Evolutionary conservation across 2,888 invertebrate species (phyloP).

Genomic region (Automeris io): DNA sequence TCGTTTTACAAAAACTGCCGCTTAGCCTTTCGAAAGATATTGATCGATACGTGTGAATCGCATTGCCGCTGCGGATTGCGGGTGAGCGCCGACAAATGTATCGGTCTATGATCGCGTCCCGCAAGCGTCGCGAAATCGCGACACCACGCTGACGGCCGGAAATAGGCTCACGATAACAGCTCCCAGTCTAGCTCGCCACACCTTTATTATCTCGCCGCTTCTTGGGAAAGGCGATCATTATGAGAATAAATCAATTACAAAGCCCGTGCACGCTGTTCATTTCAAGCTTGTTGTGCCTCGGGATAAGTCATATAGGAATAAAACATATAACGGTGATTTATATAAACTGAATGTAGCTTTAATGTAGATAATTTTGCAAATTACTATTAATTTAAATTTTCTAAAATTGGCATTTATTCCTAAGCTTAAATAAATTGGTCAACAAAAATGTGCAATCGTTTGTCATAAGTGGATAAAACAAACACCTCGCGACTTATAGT

Average conservation of each 20-base stretch:
- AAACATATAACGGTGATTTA: too few species aligned
- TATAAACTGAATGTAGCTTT: too few species aligned
- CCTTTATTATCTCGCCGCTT: constrained; percentile 59
- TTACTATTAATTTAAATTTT: too few species aligned
- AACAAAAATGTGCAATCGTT: too few species aligned
- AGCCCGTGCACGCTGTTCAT: constrained; percentile 35
- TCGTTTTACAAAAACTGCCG: constrained; percentile 59
- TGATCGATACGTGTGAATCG: constrained; percentile 48
- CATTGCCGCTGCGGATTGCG: constrained; percentile 41
- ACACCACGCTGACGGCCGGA: constrained; percentile 69
- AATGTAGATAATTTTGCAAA: too few species aligned
- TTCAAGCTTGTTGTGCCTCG: constrained; percentile 28
- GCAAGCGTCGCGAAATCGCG: constrained; percentile 36
- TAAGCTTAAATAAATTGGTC: too few species aligned
- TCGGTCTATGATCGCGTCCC: constrained; percentile 65
- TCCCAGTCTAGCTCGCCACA: constrained; percentile 56
- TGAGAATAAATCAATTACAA: constrained; percentile 64
- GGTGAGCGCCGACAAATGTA: constrained; percentile 71
- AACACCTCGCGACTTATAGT: too few species aligned
- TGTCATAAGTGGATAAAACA: too few species aligned
- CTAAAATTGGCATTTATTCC: too few species aligned
- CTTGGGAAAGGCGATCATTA: constrained; percentile 69
- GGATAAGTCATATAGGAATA: constrained; percentile 39
- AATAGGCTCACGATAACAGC: constrained; percentile 71
- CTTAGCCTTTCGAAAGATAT: constrained; percentile 49